Base-by-base conservation (phyloP, 2,888 invertebrate species). In the Malachius bipustulatus region DNA sequence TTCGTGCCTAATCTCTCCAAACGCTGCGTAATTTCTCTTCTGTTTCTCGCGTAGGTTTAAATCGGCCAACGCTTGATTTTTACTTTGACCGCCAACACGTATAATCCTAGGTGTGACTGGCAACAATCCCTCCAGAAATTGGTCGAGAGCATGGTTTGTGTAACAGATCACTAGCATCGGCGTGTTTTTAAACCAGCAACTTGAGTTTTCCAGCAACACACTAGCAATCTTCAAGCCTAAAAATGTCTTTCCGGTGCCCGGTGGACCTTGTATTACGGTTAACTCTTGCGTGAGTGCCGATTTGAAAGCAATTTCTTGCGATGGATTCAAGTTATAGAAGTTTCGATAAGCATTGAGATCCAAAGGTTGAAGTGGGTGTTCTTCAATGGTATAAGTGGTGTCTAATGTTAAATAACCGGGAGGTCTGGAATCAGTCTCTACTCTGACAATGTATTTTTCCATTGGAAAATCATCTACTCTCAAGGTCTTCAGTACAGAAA, bases 121-220 rank as follows among this genome's bases (percentile, higher is more conserved):
- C 1, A 76, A 50, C 8, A 82, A 63, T 4, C 79, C 81, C 55
- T 82, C 77, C 24, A 89, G 59, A 55, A 89, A 88, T 55, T 88
- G 85, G 63, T 89, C 89, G 28, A 90, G 61, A 3, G 88, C 87
- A 55, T 87, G 84, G 63, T 90, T 89, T 4, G 87, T 88, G 55
- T 76, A 84, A 50, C 85, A 83, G 12, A 89, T 75, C 0, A 89
- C 65, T 4, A 88, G 62, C 56, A 88, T 78, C 1, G 82, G 81
- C 2, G 48, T 64, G 6, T 65, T 44, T 3, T 43, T 39, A 15
- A 53, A 54, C 67, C 68, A 69, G 2, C 42, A 16, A 0, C 43
- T 16, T 9, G 46, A 43, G 54, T 82, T 84, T 38, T 68, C 59
- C 2, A 87, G 56, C 14, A 89, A 53, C 0, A 73, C 70, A 35